A percentile compares a stretch with the other conserved stretches of the same genome.
These are phyloP conservation scores for Papilio dardanus DNA, from an alignment of 1,140 invertebrate genomes.

Conservation along the genomic window DNA sequence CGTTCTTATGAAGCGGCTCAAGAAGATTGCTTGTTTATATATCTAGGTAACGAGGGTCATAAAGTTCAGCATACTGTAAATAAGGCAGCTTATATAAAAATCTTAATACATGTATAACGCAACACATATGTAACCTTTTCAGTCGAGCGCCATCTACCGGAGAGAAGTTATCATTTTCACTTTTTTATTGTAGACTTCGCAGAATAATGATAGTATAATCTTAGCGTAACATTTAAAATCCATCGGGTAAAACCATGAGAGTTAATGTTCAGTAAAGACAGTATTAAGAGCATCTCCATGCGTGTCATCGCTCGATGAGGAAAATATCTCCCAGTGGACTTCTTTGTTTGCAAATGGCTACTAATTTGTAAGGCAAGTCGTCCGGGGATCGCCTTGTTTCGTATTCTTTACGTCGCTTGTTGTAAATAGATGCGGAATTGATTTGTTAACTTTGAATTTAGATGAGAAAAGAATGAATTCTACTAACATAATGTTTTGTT, in stretches of 20 bases:
- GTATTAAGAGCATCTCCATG: not conserved
- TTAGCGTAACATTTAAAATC: no score
- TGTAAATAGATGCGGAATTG: conserved; percentile 4
- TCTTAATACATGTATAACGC: not conserved
- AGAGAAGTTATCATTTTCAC: no score
- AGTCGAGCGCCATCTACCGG: no score
- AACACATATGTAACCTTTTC: no score
- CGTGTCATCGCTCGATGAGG: not conserved
- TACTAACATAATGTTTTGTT: no score
- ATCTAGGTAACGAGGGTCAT: not conserved
- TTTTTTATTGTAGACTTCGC: no score
- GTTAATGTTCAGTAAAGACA: no score
- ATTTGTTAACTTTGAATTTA: conserved; percentile 26
- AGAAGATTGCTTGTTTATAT: not conserved
- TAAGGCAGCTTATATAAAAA: not conserved
- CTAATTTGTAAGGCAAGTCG: conserved; percentile 5
- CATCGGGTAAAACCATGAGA: no score
- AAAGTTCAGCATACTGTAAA: not conserved
- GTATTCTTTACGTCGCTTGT: not conserved
- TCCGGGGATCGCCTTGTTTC: not conserved
- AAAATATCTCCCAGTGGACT: not conserved
- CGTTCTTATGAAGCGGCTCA: not conserved
- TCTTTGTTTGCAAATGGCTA: conserved; percentile 7
- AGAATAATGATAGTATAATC: no score
- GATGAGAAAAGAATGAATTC: conserved; percentile 3